Evolutionary conservation across 2,113 vertebrate species (phyloP), one percentile per base, ranked within the genome.

Genomic region (Eubucco bourcierii): DNA sequence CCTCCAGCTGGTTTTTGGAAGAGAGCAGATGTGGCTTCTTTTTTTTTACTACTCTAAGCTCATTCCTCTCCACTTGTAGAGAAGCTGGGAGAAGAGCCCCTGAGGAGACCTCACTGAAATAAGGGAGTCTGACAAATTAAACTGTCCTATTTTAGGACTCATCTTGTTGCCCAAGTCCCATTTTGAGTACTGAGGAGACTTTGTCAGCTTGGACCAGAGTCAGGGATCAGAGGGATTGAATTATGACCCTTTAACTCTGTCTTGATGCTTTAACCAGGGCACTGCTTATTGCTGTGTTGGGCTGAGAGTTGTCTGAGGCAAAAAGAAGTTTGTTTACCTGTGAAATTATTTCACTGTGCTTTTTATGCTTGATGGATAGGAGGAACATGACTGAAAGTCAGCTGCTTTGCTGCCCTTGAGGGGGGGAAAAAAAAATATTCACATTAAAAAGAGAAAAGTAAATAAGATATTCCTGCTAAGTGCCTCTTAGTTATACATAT

Each of bases 401-500:
- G 31, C 29, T 1, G 13, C 86, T 76, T 44, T 72, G 74, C 66
- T 77, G 80, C 85, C 82, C 90, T 95, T 72, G 87, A 86, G 73
- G 29, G 75, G 73, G 29, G 75, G 63, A 78, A 86, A 84, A 41
- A 80, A 70, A 77, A 37, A 78, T 4, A 78, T 67, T 85, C 61
- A 7, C 4, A 6, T 88, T 88, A 68, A 91, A 86, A 74, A 74
- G 83, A 84, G 94, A 75, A 63, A 85, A 95, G 90, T 88, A 84
- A 84, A 94, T 92, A 90, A 39, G 80, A n/a, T 28, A 4, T 91
- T 94, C 70, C 79, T 84, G 44, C 73, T 68, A 94, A 92, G 80
- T 94, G 60, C 76, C 88, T 87, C 84, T 77, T 95, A 88, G 89
- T 97, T 96, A 90, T 64, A 94, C 77, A 27, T 82, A 75, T 91